Conservation (phyloP, 1,140 invertebrate genomes). For the Leptinotarsa texana region DNA sequence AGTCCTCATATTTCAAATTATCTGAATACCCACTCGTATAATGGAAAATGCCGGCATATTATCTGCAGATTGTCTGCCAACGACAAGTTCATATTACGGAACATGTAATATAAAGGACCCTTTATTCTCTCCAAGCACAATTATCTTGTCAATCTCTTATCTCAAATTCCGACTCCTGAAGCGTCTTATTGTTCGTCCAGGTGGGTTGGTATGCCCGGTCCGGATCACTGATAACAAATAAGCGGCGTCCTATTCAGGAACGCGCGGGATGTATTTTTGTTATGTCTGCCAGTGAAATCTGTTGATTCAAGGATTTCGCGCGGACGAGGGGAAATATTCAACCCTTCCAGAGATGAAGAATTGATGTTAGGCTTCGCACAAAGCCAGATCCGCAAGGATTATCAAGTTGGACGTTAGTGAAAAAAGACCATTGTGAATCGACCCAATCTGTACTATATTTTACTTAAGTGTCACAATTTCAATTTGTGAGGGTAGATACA, state of each 20-base stretch:
- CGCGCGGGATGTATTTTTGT: too few relatives aligned
- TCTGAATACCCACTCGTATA: not conserved
- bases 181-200: constrained; percentile 13
- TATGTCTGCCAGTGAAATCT: too few relatives aligned
- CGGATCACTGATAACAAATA: not conserved
- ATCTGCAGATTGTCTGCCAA: not conserved
- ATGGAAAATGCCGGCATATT: constrained; percentile 11
- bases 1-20: constrained; percentile 1
- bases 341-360: too few relatives aligned
- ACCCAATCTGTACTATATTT: too few relatives aligned
- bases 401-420: too few relatives aligned
- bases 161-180: constrained; percentile 4
- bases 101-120: constrained; percentile 11
- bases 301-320: too few relatives aligned
- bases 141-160: constrained; percentile 26
- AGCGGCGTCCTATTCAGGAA: not conserved
- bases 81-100: constrained; percentile 9
- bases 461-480: too few relatives aligned
- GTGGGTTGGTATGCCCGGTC: not conserved
- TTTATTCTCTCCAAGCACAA: constrained; percentile 13
- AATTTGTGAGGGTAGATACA: too few relatives aligned
- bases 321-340: too few relatives aligned
- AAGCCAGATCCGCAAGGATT: too few relatives aligned
- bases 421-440: too few relatives aligned
- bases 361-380: too few relatives aligned